Conservation (phyloP, 2,888 invertebrate species). For the Physocephala rufipes region DNA sequence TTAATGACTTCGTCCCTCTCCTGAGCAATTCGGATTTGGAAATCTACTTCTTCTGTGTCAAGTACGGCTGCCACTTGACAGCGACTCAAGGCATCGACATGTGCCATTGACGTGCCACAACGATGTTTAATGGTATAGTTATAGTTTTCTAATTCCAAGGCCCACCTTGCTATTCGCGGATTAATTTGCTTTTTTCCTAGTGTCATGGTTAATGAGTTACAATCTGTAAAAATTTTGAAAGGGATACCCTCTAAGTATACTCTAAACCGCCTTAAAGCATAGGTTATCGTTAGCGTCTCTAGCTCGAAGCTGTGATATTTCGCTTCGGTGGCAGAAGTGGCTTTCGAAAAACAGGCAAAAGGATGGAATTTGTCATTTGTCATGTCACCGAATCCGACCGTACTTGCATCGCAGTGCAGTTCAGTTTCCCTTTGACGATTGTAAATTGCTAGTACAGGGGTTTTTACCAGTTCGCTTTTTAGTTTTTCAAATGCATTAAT, state of each 20-base stretch:
- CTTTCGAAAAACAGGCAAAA: not conserved
- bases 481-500: slow-evolving; percentile 19
- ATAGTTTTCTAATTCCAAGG: slow-evolving; percentile 43
- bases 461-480: not conserved
- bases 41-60: slow-evolving; percentile 22
- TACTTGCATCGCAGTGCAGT: slow-evolving; percentile 8
- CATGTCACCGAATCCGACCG: slow-evolving; percentile 22
- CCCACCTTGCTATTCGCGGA: slow-evolving; percentile 53
- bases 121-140: slow-evolving; percentile 36
- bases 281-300: not conserved
- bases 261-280: not conserved
- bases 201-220: slow-evolving; percentile 44
- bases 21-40: slow-evolving; percentile 38
- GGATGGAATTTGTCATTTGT: slow-evolving; percentile 15
- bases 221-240: slow-evolving; percentile 52
- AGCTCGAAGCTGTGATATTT: slow-evolving; percentile 4
- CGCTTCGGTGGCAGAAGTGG: not conserved
- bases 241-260: slow-evolving; percentile 22
- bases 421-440: not conserved
- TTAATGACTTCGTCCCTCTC: slow-evolving; percentile 40
- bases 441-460: slow-evolving; percentile 24
- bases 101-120: slow-evolving; percentile 33
- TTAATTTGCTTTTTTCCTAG: slow-evolving; percentile 45
- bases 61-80: not conserved
- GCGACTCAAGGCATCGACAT: slow-evolving; percentile 26